These are phyloP conservation scores for Meloidogyne floridensis DNA, from an alignment of 1,140 invertebrate genomes.

Conservation along the genomic window DNA sequence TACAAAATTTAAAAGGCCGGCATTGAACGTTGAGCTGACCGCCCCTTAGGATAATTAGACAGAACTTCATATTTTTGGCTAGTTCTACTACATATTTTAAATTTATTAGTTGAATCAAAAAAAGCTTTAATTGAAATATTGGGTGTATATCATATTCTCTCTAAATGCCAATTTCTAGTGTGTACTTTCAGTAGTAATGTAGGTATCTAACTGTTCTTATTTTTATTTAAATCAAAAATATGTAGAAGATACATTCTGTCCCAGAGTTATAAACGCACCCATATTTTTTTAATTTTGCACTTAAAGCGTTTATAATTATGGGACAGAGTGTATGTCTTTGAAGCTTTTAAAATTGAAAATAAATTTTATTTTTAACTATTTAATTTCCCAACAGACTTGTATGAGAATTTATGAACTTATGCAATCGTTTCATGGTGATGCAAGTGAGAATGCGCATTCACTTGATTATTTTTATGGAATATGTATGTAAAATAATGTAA, in stretches of 20 bases:
- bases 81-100: no score
- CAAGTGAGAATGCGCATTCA: slow-evolving; percentile 59
- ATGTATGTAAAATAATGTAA: not conserved
- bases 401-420: slow-evolving; percentile 64
- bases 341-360: not conserved
- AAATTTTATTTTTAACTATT: not conserved
- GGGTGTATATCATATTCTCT: not conserved
- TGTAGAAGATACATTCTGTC: no score
- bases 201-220: not conserved
- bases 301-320: no score
- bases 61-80: no score
- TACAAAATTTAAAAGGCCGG: no score
- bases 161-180: slow-evolving; percentile 67
- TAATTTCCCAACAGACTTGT: slow-evolving; percentile 51
- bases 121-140: not conserved
- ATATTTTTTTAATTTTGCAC: no score
- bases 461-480: slow-evolving; percentile 58
- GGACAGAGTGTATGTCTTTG: no score
- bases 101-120: not conserved
- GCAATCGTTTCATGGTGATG: slow-evolving; percentile 56
- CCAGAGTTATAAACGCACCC: no score
- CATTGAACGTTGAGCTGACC: no score
- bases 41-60: no score
- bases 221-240: no score
- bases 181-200: slow-evolving; percentile 71